These are phyloP conservation scores for Pseudochaenichthys georgianus DNA, from an alignment of 2,797 vertebrate genomes.

Conservation along the genomic window DNA sequence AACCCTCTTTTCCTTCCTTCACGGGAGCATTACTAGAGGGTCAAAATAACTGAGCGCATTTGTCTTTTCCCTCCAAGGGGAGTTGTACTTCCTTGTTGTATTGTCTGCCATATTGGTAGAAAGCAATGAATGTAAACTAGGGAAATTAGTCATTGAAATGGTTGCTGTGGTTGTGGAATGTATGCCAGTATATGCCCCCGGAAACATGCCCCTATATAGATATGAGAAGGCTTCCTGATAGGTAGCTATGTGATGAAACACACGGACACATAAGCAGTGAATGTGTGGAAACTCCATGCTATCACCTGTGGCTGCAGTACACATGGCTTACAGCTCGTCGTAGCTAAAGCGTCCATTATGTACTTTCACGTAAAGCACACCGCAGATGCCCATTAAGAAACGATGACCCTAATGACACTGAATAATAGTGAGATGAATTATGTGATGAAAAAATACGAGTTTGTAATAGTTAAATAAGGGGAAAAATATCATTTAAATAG, in stretches of 20 bases:
- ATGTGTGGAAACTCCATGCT: background rate
- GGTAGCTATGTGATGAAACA: slow-evolving; percentile 34
- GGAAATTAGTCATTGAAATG: slow-evolving; percentile 61
- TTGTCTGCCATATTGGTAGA: slow-evolving; percentile 88
- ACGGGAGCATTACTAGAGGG: slow-evolving; percentile 32
- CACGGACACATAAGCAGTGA: slow-evolving; percentile 6
- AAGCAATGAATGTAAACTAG: slow-evolving; percentile 82
- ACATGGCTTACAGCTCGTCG: slow-evolving; percentile 4
- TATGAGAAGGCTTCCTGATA: slow-evolving; percentile 18
- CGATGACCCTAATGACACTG: slow-evolving; percentile 50
- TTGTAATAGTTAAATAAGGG: slow-evolving; percentile 20
- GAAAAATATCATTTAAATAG: slow-evolving; percentile 25
- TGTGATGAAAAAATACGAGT: slow-evolving; percentile 17
- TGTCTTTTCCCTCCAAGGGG: slow-evolving; percentile 52
- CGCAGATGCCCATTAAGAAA: slow-evolving; percentile 28
- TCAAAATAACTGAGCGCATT: slow-evolving; percentile 35
- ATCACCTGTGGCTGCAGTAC: slow-evolving; percentile 5
- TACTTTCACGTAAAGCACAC: slow-evolving; percentile 8
- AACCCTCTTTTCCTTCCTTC: slow-evolving; percentile 49
- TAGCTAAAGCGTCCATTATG: slow-evolving; percentile 9
- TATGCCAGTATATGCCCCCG: slow-evolving; percentile 58
- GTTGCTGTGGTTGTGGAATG: slow-evolving; percentile 68
- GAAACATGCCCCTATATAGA: slow-evolving; percentile 20
- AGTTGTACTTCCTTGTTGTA: slow-evolving; percentile 74
- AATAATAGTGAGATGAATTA: slow-evolving; percentile 28